Evolutionary conservation across 2,888 invertebrate genomes (phyloP).

Genomic region (Eurois occulta): DNA sequence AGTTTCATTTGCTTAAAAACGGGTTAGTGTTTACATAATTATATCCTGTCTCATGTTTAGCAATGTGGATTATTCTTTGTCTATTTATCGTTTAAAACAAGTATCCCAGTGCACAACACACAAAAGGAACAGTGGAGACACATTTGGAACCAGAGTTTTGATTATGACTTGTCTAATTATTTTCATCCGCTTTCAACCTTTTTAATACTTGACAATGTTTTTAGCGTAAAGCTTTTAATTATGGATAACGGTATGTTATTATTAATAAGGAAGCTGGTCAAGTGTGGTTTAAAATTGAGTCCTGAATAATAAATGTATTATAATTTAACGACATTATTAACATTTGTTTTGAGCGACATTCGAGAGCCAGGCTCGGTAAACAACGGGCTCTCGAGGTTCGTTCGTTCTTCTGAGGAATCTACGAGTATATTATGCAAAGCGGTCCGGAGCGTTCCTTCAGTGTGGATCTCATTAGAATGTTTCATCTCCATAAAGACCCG

Average conservation of each 20-base stretch:
- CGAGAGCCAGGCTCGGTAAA: conserved; percentile 39
- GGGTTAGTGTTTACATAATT: not conserved
- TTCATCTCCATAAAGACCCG: conserved; percentile 56
- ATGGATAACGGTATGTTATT: conserved; percentile 24
- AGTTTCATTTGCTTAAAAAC: not conserved
- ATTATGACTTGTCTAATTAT: not conserved
- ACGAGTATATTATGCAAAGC: conserved; percentile 58
- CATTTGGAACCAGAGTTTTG: not conserved
- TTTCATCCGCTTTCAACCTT: conserved; percentile 19
- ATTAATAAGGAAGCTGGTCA: conserved; percentile 32
- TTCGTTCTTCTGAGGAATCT: conserved; percentile 50
- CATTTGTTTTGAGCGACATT: conserved; percentile 48
- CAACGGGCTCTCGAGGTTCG: conserved; percentile 41
- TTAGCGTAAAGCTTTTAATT: not conserved
- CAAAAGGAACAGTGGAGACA: not conserved
- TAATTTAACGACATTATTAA: conserved; percentile 39
- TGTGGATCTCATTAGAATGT: conserved; percentile 56
- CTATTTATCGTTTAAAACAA: not conserved
- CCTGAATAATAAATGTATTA: conserved; percentile 32
- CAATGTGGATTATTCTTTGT: not conserved
- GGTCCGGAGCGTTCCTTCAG: conserved; percentile 45
- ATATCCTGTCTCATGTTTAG: not conserved
- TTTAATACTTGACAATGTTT: conserved; percentile 8
- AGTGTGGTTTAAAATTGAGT: conserved; percentile 39
- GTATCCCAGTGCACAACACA: too few relatives aligned